Evolutionary conservation across 2,888 invertebrate species (phyloP).

Genomic region (Harmothoe impar): DNA sequence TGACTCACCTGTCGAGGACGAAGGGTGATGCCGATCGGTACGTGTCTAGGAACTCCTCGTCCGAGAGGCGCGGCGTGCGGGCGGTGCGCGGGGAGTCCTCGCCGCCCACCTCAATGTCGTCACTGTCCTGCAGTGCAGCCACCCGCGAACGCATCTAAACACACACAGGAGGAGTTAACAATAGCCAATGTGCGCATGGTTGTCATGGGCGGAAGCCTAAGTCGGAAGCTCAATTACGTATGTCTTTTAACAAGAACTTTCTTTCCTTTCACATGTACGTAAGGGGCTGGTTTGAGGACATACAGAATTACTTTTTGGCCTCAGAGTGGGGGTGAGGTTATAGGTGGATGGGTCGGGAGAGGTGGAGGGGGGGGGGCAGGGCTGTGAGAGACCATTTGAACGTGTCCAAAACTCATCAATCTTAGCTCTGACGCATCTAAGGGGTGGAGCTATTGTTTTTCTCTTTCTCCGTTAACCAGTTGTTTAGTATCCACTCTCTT

Average conservation of each 20-base stretch:
- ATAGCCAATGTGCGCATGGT: constrained; percentile 3
- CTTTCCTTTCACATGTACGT: too few relatives aligned
- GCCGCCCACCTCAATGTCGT: constrained; percentile 71
- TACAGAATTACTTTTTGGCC: not conserved
- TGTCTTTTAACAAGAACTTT: too few relatives aligned
- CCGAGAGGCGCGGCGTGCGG: constrained; percentile 74
- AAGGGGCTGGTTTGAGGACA: too few relatives aligned
- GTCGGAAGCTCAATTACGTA: too few relatives aligned
- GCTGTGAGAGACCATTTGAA: not conserved
- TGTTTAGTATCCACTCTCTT: too few relatives aligned
- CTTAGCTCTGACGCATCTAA: too few relatives aligned
- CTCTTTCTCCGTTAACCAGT: too few relatives aligned
- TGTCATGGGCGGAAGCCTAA: constrained; percentile 62
- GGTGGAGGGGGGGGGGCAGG: not conserved
- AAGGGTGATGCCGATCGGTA: constrained; percentile 74
- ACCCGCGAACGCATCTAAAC: constrained; percentile 27
- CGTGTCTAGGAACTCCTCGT: constrained; percentile 73
- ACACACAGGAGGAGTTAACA: too few relatives aligned
- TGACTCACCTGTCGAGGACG: constrained; percentile 74
- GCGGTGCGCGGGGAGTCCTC: constrained; percentile 42
- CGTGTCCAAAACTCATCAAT: too few relatives aligned
- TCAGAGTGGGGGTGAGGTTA: not conserved
- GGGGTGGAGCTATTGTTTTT: too few relatives aligned
- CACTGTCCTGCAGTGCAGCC: constrained; percentile 67
- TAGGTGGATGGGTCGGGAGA: not conserved